Conservation (phyloP, 2,888 invertebrate genomes). For the Latrodectus hesperus region DNA sequence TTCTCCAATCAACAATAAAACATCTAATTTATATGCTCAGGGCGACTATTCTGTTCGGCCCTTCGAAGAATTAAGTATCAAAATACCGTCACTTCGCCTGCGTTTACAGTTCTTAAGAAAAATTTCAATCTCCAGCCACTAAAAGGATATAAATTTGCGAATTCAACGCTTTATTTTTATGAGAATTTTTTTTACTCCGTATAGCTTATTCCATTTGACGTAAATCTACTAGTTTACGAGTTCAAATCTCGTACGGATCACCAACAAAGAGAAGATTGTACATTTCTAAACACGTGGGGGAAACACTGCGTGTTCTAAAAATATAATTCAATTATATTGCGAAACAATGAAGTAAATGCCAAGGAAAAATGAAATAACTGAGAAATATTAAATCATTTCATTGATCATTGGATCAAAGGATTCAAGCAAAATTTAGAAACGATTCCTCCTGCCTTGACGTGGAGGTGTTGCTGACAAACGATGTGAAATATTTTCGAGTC, state of each 20-base stretch:
- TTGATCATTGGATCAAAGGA: too few relatives aligned
- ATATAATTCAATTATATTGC: neutral
- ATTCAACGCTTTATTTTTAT: slow-evolving; percentile 35
- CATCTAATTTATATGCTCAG: slow-evolving; percentile 62
- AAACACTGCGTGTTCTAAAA: neutral
- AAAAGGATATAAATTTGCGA: slow-evolving; percentile 59
- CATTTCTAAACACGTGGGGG: slow-evolving; percentile 21
- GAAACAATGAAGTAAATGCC: too few relatives aligned
- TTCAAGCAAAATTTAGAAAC: too few relatives aligned
- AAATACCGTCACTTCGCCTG: slow-evolving; percentile 52
- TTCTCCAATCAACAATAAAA: slow-evolving; percentile 62
- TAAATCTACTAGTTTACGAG: slow-evolving; percentile 59
- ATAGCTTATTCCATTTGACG: slow-evolving; percentile 24
- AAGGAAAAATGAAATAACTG: too few relatives aligned
- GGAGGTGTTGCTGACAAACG: too few relatives aligned
- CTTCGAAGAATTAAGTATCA: slow-evolving; percentile 62
- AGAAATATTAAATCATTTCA: too few relatives aligned
- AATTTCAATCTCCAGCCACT: slow-evolving; percentile 45
- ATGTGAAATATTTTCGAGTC: too few relatives aligned
- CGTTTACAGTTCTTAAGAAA: slow-evolving; percentile 63
- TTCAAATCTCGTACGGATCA: slow-evolving; percentile 22
- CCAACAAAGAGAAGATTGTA: slow-evolving; percentile 45
- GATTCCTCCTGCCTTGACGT: too few relatives aligned
- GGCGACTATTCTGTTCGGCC: slow-evolving; percentile 40
- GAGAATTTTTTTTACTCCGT: slow-evolving; percentile 20